Evolutionary conservation across 2,113 vertebrate genomes (phyloP).

Genomic region (Hypomesus transpacificus): DNA sequence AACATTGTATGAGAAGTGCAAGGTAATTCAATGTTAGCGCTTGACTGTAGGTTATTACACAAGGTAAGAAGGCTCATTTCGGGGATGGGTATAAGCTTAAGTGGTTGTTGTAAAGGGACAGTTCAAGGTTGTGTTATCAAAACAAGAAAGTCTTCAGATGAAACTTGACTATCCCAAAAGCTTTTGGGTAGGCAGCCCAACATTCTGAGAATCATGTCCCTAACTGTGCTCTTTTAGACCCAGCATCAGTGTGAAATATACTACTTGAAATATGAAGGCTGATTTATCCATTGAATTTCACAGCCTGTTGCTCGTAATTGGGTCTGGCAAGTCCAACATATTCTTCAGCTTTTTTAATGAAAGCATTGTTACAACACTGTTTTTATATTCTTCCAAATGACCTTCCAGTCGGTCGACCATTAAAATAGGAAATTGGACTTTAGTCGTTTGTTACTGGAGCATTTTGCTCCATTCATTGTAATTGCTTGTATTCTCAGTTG

Average conservation of each 20-base stretch:
- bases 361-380: neutral
- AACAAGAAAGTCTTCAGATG: no score
- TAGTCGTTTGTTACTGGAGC: neutral
- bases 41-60: no score
- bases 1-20: no score
- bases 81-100: no score
- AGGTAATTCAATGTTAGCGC: no score
- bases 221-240: neutral
- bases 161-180: no score
- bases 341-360: neutral
- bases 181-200: no score
- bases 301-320: neutral
- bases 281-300: conserved; percentile 5
- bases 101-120: no score
- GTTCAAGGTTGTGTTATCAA: no score
- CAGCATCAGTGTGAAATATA: neutral
- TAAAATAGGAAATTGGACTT: neutral
- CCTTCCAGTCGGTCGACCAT: conserved; percentile 2
- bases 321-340: neutral
- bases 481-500: neutral
- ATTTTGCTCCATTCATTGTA: neutral
- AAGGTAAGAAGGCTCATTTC: no score
- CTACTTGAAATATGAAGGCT: conserved; percentile 1
- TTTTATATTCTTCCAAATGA: neutral
- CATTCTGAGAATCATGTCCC: neutral